Percentiles rank a stretch among this genome's conserved stretches.
phyloP scores from a whole-genome alignment of 1,140 invertebrate genomes.

The Penaeus chinensis region DNA sequence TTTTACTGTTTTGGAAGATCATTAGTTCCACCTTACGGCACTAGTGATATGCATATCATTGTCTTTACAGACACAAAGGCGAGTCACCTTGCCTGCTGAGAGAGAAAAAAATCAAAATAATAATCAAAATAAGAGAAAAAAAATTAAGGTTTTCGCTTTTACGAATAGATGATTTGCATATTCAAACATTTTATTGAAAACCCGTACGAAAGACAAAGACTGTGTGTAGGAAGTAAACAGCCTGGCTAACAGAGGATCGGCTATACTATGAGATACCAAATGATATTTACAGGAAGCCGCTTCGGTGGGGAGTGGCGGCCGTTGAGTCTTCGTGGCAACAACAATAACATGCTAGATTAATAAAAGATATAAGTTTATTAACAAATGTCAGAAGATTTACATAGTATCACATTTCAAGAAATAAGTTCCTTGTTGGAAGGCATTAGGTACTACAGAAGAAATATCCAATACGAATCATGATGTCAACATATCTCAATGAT shows the following conservation, averaged over 20 bases:
- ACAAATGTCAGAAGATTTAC: constrained; percentile 57
- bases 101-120: too few relatives aligned
- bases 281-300: constrained; percentile 2
- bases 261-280: neutral
- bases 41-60: too few relatives aligned
- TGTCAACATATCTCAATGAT: constrained; percentile 19
- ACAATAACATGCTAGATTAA: constrained; percentile 34
- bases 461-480: neutral
- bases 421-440: constrained; percentile 43
- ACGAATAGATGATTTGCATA: constrained; percentile 1
- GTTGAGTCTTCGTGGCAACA: constrained; percentile 9
- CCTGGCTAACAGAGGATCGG: constrained; percentile 30
- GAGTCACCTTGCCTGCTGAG: too few relatives aligned
- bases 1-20: too few relatives aligned
- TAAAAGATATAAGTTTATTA: constrained; percentile 60
- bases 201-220: constrained; percentile 41
- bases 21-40: too few relatives aligned
- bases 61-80: too few relatives aligned
- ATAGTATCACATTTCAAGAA: constrained; percentile 59
- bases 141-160: too few relatives aligned
- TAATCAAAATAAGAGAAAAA: neutral
- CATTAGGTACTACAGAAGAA: constrained; percentile 32
- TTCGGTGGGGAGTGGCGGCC: neutral
- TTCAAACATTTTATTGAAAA: constrained; percentile 46
- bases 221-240: constrained; percentile 27